Percentiles rank a stretch among this genome's conserved stretches.
Evolutionary conservation across 1,140 invertebrate genomes (phyloP).

Genomic region (Phocides pigmalion): DNA sequence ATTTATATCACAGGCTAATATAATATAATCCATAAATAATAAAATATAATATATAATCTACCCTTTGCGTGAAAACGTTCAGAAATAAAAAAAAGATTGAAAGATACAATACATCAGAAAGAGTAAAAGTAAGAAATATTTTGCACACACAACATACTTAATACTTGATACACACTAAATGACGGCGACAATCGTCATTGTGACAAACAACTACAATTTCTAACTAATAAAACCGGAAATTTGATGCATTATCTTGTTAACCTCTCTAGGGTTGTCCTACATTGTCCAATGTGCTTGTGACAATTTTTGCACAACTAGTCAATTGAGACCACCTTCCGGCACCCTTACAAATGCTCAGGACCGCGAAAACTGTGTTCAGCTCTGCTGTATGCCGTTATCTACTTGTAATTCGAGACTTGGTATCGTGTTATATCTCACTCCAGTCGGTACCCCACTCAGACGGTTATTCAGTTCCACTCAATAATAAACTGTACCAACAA

Average conservation of each 20-base stretch:
- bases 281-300: conserved; percentile 5
- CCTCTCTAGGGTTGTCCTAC: background rate
- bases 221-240: background rate
- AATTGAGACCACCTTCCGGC: conserved; percentile 18
- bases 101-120: too few species aligned
- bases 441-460: background rate
- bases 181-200: too few species aligned
- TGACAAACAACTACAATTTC: too few species aligned
- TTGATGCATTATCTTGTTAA: conserved; percentile 4
- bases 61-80: too few species aligned
- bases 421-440: conserved; percentile 23
- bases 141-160: too few species aligned
- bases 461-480: conserved; percentile 20
- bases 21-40: too few species aligned
- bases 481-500: conserved; percentile 34
- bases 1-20: too few species aligned
- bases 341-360: conserved; percentile 25
- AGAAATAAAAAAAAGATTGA: too few species aligned
- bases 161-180: too few species aligned
- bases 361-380: conserved; percentile 30
- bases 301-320: conserved; percentile 20
- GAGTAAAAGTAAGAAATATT: too few species aligned
- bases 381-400: conserved; percentile 11
- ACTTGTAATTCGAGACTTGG: conserved; percentile 28
- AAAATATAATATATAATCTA: too few species aligned